Evolutionary conservation across 2,113 vertebrate species (phyloP), one percentile per base, ranked within the genome.

Genomic region (Tichodroma muraria): DNA sequence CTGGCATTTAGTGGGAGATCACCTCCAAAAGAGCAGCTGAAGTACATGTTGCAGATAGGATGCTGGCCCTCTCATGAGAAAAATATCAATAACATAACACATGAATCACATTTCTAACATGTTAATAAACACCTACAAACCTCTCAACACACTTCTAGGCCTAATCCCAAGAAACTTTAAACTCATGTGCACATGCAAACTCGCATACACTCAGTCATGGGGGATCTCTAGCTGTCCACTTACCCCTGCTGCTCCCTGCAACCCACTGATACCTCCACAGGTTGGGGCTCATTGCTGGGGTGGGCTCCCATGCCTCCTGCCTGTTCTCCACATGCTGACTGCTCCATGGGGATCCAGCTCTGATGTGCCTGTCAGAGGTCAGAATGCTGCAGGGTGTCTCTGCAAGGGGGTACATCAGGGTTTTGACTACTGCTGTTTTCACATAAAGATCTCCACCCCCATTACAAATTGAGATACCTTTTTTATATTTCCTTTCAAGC

Each of bases 211-310:
- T 15, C 1, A 1, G 17, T 35, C 11, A 3, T 4, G 15, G 16
- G 28, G 15, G 8, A 72, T 47, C 17, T 65, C 59, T 69, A 53
- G 30, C 23, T 52, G 24, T 10, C 30, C 35, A 12, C 31, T 22
- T 24, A 16, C 27, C 24, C 24, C 12, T 69, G 31, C 31, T 60
- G 37, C 45, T 89, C 20, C 30, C 33, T 38, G 24, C 52, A 47
- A 25, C 33, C 9, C 4, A 0, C 10, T 13, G 37, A 5, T 42
- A 18, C 17, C 15, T 60, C 35, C 6, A 10, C 9, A 71, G 24
- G 8, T 27, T 0, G 0, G n/a, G 12, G 24, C 7, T 3, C 0
- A 0, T 8, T 0, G 0, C 47, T 15, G 4, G 8, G 19, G 6
- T 40, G n/a, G 18, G 24, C 6, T 84, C 25, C 22, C 49, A 8